Evolutionary conservation across 2,888 invertebrate species (phyloP).

Genomic region (Leptopilina myrica): DNA sequence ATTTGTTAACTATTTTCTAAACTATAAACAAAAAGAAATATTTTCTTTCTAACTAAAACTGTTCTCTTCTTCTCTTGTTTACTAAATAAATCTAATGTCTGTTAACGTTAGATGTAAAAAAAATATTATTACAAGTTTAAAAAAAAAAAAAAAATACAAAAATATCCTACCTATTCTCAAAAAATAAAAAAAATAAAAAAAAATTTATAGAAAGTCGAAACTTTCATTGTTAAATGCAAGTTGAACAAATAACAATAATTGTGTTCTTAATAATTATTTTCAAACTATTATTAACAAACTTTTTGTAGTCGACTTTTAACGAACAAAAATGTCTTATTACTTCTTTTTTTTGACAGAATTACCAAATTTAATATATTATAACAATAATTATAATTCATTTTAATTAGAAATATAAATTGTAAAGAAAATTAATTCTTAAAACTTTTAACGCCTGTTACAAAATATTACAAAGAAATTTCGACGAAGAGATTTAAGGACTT

Average conservation of each 20-base stretch:
- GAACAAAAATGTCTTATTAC: slow-evolving; percentile 2
- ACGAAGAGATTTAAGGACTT: slow-evolving; percentile 26
- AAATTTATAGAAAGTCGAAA: slow-evolving; percentile 13
- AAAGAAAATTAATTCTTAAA: not conserved
- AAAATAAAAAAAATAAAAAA: not conserved
- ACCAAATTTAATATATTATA: not conserved
- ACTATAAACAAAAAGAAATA: too few relatives aligned
- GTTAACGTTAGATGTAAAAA: slow-evolving; percentile 20
- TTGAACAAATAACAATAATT: slow-evolving; percentile 6
- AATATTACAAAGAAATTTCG: not conserved
- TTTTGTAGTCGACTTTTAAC: not conserved
- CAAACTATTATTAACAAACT: not conserved
- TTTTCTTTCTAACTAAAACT: too few relatives aligned
- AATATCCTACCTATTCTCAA: slow-evolving; percentile 3
- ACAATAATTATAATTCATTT: not conserved
- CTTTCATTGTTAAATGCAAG: not conserved
- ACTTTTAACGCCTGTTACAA: not conserved
- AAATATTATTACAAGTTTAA: not conserved
- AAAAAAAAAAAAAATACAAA: slow-evolving; percentile 1
- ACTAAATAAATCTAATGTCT: slow-evolving; percentile 17
- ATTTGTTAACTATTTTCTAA: too few relatives aligned
- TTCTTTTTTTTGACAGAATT: not conserved
- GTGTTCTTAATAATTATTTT: slow-evolving; percentile 4
- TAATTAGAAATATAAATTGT: not conserved
- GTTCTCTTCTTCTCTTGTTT: not conserved